A percentile compares a stretch with the other conserved stretches of the same genome.
phyloP scores from a whole-genome alignment of 2,797 vertebrate genomes.

The Odontamblyopus lacepedii region DNA sequence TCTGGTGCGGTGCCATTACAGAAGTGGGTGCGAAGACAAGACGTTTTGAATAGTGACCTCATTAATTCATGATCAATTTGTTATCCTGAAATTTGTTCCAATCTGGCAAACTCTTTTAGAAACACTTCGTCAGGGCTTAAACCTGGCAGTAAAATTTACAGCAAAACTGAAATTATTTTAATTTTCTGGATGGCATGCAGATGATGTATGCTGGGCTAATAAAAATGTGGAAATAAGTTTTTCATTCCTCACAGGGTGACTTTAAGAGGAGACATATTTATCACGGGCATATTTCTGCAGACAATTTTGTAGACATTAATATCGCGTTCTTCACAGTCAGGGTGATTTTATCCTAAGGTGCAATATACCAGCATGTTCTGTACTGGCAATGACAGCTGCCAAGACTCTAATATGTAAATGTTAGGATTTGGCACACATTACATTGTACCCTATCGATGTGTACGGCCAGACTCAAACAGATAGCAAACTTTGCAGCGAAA shows the following conservation, averaged over 20 bases:
- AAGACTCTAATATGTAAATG: not conserved
- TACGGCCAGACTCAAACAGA: not conserved
- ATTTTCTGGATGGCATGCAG: slow-evolving; percentile 5
- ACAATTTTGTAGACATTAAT: slow-evolving; percentile 2
- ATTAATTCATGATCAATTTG: slow-evolving; percentile 57
- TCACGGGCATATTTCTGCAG: slow-evolving; percentile 5
- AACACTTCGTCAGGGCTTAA: slow-evolving; percentile 19
- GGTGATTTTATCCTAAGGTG: slow-evolving; percentile 7
- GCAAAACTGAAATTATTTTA: slow-evolving; percentile 12
- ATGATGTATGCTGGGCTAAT: not conserved
- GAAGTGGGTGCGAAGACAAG: not conserved
- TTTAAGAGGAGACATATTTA: slow-evolving; percentile 10
- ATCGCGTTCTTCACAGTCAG: not conserved
- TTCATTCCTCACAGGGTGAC: not conserved
- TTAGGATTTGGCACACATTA: not conserved
- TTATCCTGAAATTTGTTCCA: slow-evolving; percentile 39
- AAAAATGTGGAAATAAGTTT: slow-evolving; percentile 5
- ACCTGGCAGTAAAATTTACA: not conserved
- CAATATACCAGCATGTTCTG: slow-evolving; percentile 1
- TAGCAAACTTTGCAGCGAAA: not conserved
- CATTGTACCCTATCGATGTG: not conserved
- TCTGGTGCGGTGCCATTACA: not conserved
- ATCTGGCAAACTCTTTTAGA: slow-evolving; percentile 35
- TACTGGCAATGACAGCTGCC: not conserved
- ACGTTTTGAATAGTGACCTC: slow-evolving; percentile 49